Percentiles rank a stretch among this genome's conserved stretches.
Conservation (phyloP, 2,888 invertebrate genomes). For the Tipula confusa region DNA sequence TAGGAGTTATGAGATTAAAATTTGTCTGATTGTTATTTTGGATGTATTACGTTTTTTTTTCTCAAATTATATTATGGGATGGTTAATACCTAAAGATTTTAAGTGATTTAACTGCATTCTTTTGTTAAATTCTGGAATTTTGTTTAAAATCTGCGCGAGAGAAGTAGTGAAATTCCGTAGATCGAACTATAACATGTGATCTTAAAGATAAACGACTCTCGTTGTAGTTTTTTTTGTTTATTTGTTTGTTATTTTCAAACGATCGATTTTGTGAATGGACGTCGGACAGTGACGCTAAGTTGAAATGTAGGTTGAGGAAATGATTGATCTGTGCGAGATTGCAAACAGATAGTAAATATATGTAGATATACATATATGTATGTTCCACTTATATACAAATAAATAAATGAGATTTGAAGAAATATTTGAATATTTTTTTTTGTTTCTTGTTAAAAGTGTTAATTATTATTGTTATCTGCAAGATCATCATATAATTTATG, state of each 20-base stretch:
- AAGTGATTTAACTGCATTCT: conserved; percentile 29
- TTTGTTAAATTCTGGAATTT: conserved; percentile 17
- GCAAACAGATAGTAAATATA: not conserved
- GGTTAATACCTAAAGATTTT: not conserved
- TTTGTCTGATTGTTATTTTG: not conserved
- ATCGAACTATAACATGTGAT: not conserved
- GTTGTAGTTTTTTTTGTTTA: not conserved
- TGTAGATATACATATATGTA: not conserved
- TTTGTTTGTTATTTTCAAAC: not conserved
- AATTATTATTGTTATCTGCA: conserved; percentile 9
- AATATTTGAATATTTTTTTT: conserved; percentile 3
- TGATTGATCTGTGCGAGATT: not conserved
- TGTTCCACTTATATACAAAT: not conserved
- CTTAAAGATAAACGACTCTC: not conserved
- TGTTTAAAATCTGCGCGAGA: not conserved
- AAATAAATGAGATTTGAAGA: not conserved
- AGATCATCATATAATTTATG: not conserved
- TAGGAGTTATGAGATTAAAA: conserved; percentile 17
- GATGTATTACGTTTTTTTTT: not conserved
- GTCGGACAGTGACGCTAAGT: not conserved
- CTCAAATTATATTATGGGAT: not conserved
- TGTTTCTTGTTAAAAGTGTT: not conserved
- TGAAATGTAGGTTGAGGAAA: conserved; percentile 16
- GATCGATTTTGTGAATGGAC: not conserved
- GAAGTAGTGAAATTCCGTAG: not conserved